Evolutionary conservation across 2,797 vertebrate species (phyloP).

Genomic region (Mareca strepera): DNA sequence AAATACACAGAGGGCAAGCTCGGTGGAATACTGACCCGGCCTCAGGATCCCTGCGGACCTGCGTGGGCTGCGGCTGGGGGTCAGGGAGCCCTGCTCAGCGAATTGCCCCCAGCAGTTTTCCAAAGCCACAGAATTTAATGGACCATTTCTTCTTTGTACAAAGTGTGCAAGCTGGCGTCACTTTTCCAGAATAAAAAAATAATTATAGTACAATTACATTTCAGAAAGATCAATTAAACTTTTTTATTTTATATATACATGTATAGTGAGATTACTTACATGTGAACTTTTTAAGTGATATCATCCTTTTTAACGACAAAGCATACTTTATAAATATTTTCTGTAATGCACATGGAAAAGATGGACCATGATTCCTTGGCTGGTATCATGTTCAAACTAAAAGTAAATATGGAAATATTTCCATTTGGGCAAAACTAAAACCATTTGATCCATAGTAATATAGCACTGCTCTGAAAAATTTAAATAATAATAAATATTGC

Average conservation of each 20-base stretch:
- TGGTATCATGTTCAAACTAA: conserved; percentile 63
- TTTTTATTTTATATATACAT: not conserved
- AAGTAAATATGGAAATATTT: conserved; percentile 80
- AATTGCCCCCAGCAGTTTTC: accelerated
- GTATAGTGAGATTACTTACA: not conserved
- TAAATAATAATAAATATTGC: conserved; percentile 70
- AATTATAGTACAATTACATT: not conserved
- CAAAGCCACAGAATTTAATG: accelerated
- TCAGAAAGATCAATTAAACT: not conserved
- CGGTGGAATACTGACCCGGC: accelerated
- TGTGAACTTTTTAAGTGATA: not conserved
- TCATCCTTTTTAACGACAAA: not conserved
- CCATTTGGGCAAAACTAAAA: conserved; percentile 79
- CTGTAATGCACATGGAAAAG: conserved; percentile 29
- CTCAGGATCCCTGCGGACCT: accelerated
- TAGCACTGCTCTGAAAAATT: conserved; percentile 45
- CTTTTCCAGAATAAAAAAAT: not conserved
- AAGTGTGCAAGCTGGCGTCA: accelerated
- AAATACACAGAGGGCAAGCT: accelerated
- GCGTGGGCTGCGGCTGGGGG: accelerated
- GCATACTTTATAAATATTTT: conserved; percentile 50
- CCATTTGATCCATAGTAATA: conserved; percentile 67
- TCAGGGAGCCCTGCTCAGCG: accelerated
- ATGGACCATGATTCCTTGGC: conserved; percentile 51
- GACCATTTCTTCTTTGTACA: not conserved